Evolutionary conservation across 2,888 invertebrate species (phyloP).

Genomic region (Drosophila rellima): DNA sequence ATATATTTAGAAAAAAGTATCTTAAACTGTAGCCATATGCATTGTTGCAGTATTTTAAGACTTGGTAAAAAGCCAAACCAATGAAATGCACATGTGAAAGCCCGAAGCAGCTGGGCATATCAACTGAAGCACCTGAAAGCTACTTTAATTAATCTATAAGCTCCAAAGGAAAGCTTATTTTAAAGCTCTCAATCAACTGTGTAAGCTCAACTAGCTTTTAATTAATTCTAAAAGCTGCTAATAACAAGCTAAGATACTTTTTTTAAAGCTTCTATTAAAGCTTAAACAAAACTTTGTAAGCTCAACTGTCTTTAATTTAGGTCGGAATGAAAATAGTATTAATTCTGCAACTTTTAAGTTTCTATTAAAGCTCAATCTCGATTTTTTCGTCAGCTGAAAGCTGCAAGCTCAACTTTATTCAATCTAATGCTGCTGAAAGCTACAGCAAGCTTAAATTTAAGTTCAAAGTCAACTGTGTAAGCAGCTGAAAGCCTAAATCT

Average conservation of each 20-base stretch:
- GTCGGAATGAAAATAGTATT: too few relatives aligned
- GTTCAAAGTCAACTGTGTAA: neutral
- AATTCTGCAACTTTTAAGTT: too few relatives aligned
- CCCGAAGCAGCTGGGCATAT: neutral
- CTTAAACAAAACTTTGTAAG: neutral
- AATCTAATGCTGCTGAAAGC: neutral
- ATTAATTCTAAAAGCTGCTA: neutral
- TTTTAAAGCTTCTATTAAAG: neutral
- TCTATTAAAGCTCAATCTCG: neutral
- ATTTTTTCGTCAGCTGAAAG: neutral
- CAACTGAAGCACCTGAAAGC: neutral
- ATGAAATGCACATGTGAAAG: neutral
- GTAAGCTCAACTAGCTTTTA: neutral
- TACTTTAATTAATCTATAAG: neutral
- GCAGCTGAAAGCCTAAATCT: neutral
- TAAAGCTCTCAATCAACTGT: too few relatives aligned
- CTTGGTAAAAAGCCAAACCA: neutral
- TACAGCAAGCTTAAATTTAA: neutral
- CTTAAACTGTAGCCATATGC: slow-evolving; percentile 12
- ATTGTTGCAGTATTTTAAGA: slow-evolving; percentile 1
- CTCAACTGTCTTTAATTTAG: neutral
- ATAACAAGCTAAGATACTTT: too few relatives aligned
- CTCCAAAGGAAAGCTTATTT: neutral
- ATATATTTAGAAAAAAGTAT: slow-evolving; percentile 10
- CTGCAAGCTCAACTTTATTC: neutral